phyloP scores from a whole-genome alignment of 1,140 invertebrate species.

The Papilio glaucus region DNA sequence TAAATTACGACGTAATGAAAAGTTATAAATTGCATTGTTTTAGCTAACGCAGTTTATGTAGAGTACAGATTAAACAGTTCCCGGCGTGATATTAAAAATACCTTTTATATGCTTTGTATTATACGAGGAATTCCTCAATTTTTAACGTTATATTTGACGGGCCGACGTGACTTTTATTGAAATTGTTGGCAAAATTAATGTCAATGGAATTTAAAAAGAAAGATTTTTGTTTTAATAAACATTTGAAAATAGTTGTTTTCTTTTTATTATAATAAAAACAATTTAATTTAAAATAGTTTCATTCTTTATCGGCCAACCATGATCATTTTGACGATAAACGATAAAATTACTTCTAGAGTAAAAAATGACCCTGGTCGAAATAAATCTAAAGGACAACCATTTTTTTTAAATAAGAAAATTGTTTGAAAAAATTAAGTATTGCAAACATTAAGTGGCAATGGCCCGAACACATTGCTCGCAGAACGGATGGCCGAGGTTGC shows the following conservation, averaged over 20 bases:
- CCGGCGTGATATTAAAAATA: conserved; percentile 14
- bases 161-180: conserved; percentile 7
- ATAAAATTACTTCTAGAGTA: too few species aligned
- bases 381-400: too few species aligned
- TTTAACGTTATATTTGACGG: conserved; percentile 10
- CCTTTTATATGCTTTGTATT: neutral
- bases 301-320: neutral
- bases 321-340: neutral
- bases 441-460: too few species aligned
- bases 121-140: conserved; percentile 4
- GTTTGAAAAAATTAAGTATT: too few species aligned
- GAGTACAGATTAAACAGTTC: neutral
- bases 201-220: neutral
- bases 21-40: conserved; percentile 6
- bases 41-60: neutral
- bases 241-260: neutral
- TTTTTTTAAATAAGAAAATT: too few species aligned
- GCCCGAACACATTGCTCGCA: too few species aligned
- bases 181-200: conserved; percentile 7
- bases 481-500: too few species aligned
- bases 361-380: too few species aligned
- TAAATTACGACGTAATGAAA: too few species aligned
- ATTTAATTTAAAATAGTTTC: neutral
- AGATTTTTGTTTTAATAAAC: conserved; percentile 1
- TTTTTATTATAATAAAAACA: too few species aligned